Evolutionary conservation across 2,888 invertebrate species (phyloP).

Genomic region (Chloroclystis v-ata): DNA sequence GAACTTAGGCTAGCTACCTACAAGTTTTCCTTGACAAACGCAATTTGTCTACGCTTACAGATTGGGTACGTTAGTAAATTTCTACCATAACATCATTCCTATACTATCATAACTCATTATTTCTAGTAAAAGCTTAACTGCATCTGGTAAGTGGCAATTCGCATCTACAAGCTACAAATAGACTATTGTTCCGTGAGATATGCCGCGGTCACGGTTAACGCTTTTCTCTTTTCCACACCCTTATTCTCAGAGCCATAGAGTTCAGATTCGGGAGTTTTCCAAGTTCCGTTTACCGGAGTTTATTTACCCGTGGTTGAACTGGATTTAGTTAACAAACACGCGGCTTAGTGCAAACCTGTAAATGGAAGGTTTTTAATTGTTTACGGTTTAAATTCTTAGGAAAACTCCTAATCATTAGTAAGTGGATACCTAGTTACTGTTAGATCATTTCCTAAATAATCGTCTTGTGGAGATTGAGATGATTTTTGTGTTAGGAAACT

Average conservation of each 20-base stretch:
- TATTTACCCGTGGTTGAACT: constrained; percentile 23
- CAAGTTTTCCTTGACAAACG: no score
- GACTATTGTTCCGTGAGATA: constrained; percentile 30
- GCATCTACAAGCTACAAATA: constrained; percentile 3
- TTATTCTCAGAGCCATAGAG: constrained; percentile 19
- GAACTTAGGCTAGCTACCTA: no score
- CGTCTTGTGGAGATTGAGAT: no score
- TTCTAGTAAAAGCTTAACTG: background rate
- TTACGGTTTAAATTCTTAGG: background rate
- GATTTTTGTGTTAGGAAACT: no score
- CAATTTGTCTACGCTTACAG: no score
- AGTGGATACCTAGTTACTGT: background rate
- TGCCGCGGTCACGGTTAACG: constrained; percentile 24
- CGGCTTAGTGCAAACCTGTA: constrained; percentile 2
- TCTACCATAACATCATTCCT: no score
- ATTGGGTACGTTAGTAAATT: no score
- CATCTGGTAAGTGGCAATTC: constrained; percentile 3
- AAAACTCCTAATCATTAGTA: background rate
- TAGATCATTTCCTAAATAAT: no score
- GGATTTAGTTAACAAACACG: constrained; percentile 10
- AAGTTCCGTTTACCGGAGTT: constrained; percentile 19
- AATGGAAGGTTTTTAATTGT: constrained; percentile 1
- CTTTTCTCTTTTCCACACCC: constrained; percentile 19
- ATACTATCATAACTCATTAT: background rate
- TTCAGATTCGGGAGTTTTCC: constrained; percentile 19